Conservation (phyloP, 2,888 invertebrate species). For the Pheosia gnoma region DNA sequence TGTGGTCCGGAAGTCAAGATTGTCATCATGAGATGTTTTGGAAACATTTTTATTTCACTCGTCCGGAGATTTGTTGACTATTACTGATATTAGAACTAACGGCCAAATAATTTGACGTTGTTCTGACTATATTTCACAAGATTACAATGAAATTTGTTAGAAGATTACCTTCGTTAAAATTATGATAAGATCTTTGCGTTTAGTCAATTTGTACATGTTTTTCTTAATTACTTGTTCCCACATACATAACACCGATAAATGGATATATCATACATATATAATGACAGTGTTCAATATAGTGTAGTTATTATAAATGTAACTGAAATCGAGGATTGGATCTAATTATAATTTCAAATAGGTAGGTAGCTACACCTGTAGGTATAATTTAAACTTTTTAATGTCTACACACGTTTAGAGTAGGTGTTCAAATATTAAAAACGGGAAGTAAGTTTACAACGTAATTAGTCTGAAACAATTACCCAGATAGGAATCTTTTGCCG, state of each 20-base stretch:
- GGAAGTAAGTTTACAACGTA: conserved; percentile 49
- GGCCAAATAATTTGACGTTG: conserved; percentile 35
- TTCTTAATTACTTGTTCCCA: conserved; percentile 28
- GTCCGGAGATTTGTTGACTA: conserved; percentile 56
- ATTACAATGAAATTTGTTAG: conserved; percentile 33
- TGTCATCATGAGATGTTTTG: conserved; percentile 65
- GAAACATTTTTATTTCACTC: conserved; percentile 62
- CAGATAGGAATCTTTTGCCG: conserved; percentile 61
- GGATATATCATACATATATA: conserved; percentile 22
- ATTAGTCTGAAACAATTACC: conserved; percentile 70
- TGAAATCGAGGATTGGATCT: conserved; percentile 34
- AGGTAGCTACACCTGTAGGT: conserved; percentile 2
- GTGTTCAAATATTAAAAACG: conserved; percentile 61
- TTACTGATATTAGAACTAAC: conserved; percentile 50
- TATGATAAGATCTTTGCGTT: conserved; percentile 9
- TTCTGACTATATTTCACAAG: conserved; percentile 16
- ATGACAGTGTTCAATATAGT: conserved; percentile 40
- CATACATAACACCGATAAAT: conserved; percentile 22
- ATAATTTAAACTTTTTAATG: conserved; percentile 40
- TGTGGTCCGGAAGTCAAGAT: conserved; percentile 78
- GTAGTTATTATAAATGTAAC: conserved; percentile 36
- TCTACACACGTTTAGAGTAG: conserved; percentile 43
- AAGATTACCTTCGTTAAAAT: conserved; percentile 22
- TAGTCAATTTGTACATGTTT: conserved; percentile 19
- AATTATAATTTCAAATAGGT: conserved; percentile 22